Evolutionary conservation across 1,140 invertebrate genomes (phyloP), one percentile per base, ranked within the genome.

Genomic region (Lethrus apterus): DNA sequence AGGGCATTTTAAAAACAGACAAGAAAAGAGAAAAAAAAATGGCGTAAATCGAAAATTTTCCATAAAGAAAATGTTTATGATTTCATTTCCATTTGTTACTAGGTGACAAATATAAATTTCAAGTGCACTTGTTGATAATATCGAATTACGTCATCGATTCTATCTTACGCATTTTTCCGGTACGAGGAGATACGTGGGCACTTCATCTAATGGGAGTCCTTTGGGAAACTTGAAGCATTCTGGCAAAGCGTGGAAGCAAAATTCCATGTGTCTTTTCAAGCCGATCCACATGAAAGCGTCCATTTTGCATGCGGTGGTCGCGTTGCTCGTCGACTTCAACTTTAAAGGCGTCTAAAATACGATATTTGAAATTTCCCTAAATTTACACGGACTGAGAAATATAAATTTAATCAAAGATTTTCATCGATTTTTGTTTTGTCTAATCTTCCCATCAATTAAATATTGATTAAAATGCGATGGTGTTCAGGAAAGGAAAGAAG

Each of bases 161-260:
- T 5, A 14, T 3, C 35, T 60, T 50, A 24, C 23, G 33, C 32
- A 24, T 26, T 31, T 36, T 23, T 45, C 30, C 5, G 29, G 19
- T 5, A 14, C 44, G 15, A n/a, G 18, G 15, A 46, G 24, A 20
- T 18, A 44, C 14, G 14, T 35, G 56, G 0, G 36, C 9, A 33
- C 36, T 15, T 13, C 23, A 33, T 14, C 23, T 23, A 30, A 30
- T 7, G 26, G 35, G 9, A 47, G n/a, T 24, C 30, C 42, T 41
- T 57, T 54, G 7, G 41, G 30, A 31, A 44, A 46, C 57, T 51
- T 40, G 62, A 60, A 62, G 54, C 63, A 44, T 48, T 56, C 17
- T 13, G 68, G 70, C 44, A 69, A 57, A 29, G 30, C 33, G 24
- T 60, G 51, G 34, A 62, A 49, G 52, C 59, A 57, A 60, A 71